Conservation (phyloP, 2,888 invertebrate genomes). For the Temnothorax unifasciatus region DNA sequence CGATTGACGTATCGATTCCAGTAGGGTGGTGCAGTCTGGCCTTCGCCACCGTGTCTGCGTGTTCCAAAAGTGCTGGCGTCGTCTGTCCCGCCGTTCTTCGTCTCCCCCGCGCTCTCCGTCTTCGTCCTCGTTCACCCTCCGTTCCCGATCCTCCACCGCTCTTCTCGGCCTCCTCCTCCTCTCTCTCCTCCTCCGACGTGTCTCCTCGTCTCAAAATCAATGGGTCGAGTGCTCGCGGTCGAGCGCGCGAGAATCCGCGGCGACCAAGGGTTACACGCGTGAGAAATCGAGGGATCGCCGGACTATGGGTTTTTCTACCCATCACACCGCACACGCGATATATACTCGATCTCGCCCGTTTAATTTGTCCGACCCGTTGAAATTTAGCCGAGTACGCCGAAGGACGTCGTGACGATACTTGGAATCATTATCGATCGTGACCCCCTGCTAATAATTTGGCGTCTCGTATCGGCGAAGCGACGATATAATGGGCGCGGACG, state of each 20-base stretch:
- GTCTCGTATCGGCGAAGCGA: background rate
- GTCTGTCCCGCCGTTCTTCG: constrained; percentile 61
- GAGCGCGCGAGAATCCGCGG: constrained; percentile 41
- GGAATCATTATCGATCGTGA: constrained; percentile 29
- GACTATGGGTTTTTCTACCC: constrained; percentile 14
- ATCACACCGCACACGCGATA: background rate
- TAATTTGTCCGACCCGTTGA: constrained; percentile 17
- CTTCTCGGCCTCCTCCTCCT: constrained; percentile 28
- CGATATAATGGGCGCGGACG: background rate
- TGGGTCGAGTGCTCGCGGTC: constrained; percentile 42
- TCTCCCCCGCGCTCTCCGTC: constrained; percentile 14
- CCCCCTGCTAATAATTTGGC: constrained; percentile 6
- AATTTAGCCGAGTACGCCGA: constrained; percentile 5
- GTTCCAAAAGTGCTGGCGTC: constrained; percentile 77
- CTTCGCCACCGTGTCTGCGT: constrained; percentile 78
- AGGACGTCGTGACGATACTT: background rate
- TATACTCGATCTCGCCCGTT: background rate
- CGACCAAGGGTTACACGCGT: background rate
- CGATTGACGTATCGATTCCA: constrained; percentile 84
- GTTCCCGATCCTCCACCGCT: background rate
- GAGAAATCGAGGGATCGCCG: constrained; percentile 20
- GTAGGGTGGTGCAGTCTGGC: constrained; percentile 79
- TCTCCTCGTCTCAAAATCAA: constrained; percentile 54
- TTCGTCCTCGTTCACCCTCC: constrained; percentile 21
- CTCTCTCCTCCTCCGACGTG: background rate